Percentiles rank a stretch among this genome's conserved stretches.
Evolutionary conservation across 2,888 invertebrate species (phyloP).

Genomic region (Listrodromus nycthemerus): DNA sequence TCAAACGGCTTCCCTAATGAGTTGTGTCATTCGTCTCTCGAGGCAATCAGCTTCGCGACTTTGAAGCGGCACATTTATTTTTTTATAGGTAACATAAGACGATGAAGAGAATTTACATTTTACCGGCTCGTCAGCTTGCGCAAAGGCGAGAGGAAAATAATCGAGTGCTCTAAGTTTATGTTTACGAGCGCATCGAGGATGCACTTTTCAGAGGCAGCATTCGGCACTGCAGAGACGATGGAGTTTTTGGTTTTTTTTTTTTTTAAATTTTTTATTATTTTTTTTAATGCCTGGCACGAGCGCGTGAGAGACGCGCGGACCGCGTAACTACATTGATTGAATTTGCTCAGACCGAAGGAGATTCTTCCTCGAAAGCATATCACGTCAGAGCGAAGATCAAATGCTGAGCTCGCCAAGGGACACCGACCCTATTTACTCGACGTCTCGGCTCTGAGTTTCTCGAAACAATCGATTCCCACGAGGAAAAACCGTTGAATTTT

Average conservation of each 20-base stretch:
- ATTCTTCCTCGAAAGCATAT: not conserved
- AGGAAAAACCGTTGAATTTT: slow-evolving; percentile 3
- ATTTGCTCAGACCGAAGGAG: slow-evolving; percentile 26
- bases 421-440: not conserved
- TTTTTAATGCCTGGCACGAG: slow-evolving; percentile 37
- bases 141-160: slow-evolving; percentile 2
- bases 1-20: slow-evolving; percentile 34
- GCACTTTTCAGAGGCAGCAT: not conserved
- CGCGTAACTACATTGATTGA: slow-evolving; percentile 46
- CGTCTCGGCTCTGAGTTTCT: slow-evolving; percentile 7
- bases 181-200: not conserved
- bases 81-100: not conserved
- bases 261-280: not conserved
- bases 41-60: not conserved
- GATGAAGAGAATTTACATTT: slow-evolving; percentile 36
- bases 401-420: not conserved
- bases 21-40: not conserved
- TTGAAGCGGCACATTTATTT: not conserved
- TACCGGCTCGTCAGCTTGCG: not conserved
- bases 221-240: not conserved
- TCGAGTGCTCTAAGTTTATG: not conserved
- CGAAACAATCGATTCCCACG: slow-evolving; percentile 7
- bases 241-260: not conserved
- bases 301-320: slow-evolving; percentile 1
- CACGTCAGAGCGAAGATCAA: slow-evolving; percentile 15